Evolutionary conservation across 2,797 vertebrate species (phyloP), one percentile per base, ranked within the genome.

Genomic region (Channa striata): DNA sequence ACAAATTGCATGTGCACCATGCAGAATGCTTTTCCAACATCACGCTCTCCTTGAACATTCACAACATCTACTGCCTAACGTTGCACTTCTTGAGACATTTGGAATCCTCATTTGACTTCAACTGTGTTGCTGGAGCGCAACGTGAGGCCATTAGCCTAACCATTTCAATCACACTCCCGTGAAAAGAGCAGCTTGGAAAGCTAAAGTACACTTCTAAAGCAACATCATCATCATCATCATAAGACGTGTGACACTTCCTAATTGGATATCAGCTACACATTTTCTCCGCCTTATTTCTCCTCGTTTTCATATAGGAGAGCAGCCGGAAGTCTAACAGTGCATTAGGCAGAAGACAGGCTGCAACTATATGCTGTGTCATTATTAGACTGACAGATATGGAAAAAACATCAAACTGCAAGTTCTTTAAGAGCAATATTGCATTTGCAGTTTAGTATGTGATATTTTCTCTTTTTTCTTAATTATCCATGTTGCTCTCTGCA

Each of bases 61-160:
- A 37, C 7, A 37, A 37, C 36, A 37, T 37, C 36, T 9, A 8
- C 10, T 5, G 5, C 8, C 8, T 12, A 44, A 62, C 33, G 5
- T 66, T 66, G 19, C 16, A 63, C 23, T 20, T 23, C 16, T 61
- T 53, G 49, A 44, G 50, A 44, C 11, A 20, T 59, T 52, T 12
- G 14, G 19, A 68, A 0, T 0, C 10, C 54, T 60, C 16, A 40
- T 48, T 37, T 63, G 47, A 53, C 36, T 62, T 56, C 17, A 50
- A 63, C 80, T 42, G 43, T 42, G 30, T 3, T 33, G 53, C 1
- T 42, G 37, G 39, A 59, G 44, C 16, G 19, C 62, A 65, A 59
- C 49, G 10, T n/a, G 48, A 72, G 21, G n/a, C 67, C 1, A 13
- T 64, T 23, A 57, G 40, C 17, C 4, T 17, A 10, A 39, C 4